Percentiles rank a stretch among this genome's conserved stretches.
Evolutionary conservation across 2,113 vertebrate genomes (phyloP).

Genomic region (Zosterops borbonicus): DNA sequence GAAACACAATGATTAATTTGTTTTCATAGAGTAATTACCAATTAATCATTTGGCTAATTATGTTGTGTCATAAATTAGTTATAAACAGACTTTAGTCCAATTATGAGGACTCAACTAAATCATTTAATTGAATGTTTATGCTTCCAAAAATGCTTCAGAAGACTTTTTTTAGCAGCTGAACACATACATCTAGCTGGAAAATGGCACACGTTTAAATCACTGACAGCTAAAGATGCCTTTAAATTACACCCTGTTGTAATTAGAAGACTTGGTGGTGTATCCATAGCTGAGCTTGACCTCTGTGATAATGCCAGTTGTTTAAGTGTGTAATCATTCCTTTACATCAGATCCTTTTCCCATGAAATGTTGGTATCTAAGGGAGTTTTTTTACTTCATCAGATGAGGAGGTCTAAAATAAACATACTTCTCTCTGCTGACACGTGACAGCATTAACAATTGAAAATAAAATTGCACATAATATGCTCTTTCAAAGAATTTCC

Average conservation of each 20-base stretch:
- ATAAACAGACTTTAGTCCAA: constrained; percentile 34
- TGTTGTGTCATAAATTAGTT: constrained; percentile 19
- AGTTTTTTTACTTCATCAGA: not conserved
- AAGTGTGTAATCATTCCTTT: not conserved
- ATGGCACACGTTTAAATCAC: not conserved
- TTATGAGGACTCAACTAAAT: constrained; percentile 10
- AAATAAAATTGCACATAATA: not conserved
- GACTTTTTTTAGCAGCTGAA: not conserved
- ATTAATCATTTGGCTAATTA: constrained; percentile 52
- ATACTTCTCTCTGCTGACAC: not conserved
- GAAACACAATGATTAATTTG: constrained; percentile 34
- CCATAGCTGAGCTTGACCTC: not conserved
- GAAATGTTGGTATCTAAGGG: not conserved
- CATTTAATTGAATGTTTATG: constrained; percentile 30
- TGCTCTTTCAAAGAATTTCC: not conserved
- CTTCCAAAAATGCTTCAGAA: not conserved
- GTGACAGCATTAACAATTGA: not conserved
- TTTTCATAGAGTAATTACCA: constrained; percentile 39
- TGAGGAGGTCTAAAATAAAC: constrained; percentile 6
- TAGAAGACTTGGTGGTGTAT: not conserved
- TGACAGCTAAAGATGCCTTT: not conserved
- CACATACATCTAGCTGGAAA: not conserved
- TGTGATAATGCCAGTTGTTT: not conserved
- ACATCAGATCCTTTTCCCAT: not conserved
- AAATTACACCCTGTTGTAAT: constrained; percentile 6